Conservation (phyloP, 1,140 invertebrate species). For the Macrotrachela quadricornifera region DNA sequence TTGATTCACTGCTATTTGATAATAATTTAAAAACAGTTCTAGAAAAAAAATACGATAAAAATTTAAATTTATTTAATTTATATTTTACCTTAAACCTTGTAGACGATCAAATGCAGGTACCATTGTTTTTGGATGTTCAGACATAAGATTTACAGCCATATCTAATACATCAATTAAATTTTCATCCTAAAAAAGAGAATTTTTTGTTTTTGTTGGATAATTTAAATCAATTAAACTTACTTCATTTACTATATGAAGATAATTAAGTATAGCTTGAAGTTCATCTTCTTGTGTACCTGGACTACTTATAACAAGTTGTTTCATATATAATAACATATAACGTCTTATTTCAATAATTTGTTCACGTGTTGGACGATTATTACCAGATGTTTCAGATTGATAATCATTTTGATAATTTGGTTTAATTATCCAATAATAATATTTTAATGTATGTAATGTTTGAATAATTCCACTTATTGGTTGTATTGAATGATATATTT, state of each 20-base stretch:
- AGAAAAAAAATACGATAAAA: slow-evolving; percentile 9
- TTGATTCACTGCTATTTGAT: slow-evolving; percentile 75
- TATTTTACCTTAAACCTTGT: slow-evolving; percentile 49
- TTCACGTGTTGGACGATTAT: slow-evolving; percentile 67
- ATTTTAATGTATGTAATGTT: slow-evolving; percentile 91
- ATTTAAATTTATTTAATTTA: neutral
- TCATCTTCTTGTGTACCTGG: slow-evolving; percentile 85
- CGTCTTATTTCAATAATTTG: slow-evolving; percentile 77
- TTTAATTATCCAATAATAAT: slow-evolving; percentile 96
- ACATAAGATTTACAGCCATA: slow-evolving; percentile 85
- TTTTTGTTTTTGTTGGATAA: slow-evolving; percentile 13
- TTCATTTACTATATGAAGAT: slow-evolving; percentile 84
- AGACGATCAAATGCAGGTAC: slow-evolving; percentile 94
- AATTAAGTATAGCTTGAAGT: slow-evolving; percentile 89
- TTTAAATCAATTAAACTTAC: slow-evolving; percentile 30
- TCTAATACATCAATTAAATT: slow-evolving; percentile 92
- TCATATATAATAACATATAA: slow-evolving; percentile 80
- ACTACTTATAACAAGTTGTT: slow-evolving; percentile 69
- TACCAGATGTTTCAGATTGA: slow-evolving; percentile 51
- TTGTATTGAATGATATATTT: slow-evolving; percentile 87
- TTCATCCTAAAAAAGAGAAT: slow-evolving; percentile 46
- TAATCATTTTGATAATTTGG: slow-evolving; percentile 79
- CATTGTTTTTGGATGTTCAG: slow-evolving; percentile 90
- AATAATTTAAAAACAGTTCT: slow-evolving; percentile 86
- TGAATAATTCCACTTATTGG: slow-evolving; percentile 87